A percentile compares a stretch with the other conserved stretches of the same genome.
These are phyloP conservation scores for Actenoides hombroni DNA, from an alignment of 2,113 vertebrate species.

Conservation along the genomic window DNA sequence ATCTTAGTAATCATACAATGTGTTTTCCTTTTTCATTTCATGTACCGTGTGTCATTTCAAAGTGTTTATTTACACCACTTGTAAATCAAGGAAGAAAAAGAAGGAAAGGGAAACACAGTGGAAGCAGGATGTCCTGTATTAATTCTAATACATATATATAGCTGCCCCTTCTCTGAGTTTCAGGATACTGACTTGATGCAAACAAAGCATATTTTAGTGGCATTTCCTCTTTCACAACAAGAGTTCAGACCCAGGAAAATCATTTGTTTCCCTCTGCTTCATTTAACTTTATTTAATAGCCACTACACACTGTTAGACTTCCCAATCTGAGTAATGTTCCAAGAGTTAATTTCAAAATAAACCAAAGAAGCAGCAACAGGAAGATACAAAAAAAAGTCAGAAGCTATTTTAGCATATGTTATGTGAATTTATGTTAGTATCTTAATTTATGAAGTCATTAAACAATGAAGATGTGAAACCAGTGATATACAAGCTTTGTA, in stretches of 20 bases:
- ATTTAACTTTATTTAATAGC: neutral
- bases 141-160: slow-evolving; percentile 37
- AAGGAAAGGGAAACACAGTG: neutral
- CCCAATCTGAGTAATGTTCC: neutral
- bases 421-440: neutral
- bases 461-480: neutral
- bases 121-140: slow-evolving; percentile 42
- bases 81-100: slow-evolving; percentile 24
- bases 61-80: slow-evolving; percentile 12
- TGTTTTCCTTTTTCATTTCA: neutral
- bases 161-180: neutral
- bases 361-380: neutral
- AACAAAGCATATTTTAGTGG: neutral
- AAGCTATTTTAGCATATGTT: neutral
- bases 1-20: neutral
- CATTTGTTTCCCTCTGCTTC: neutral
- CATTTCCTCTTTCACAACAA: slow-evolving; percentile 3
- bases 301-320: neutral
- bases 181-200: neutral
- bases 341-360: neutral
- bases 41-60: neutral
- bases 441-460: neutral
- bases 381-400: neutral
- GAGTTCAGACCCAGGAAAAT: neutral
- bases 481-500: neutral